Evolutionary conservation across 64 coral and sea anemone genomes (phyloP).

Genomic region (Porites lutea): DNA sequence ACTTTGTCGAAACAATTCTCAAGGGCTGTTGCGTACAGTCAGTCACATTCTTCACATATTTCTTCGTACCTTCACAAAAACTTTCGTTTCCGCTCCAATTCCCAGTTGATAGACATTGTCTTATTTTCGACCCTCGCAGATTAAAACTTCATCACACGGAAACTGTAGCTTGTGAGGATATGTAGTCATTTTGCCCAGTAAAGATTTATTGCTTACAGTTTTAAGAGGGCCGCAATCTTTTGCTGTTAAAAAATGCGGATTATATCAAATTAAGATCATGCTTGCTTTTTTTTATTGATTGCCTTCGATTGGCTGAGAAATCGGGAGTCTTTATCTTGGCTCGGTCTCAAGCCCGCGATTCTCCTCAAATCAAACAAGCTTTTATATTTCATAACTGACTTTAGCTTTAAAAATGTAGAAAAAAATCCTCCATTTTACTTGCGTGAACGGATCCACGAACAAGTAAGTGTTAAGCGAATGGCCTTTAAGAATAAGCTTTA

Average conservation of each 20-base stretch:
- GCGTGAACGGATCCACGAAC: too few species aligned
- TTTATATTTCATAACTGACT: not conserved
- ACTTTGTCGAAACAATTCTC: too few species aligned
- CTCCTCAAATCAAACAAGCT: too few species aligned
- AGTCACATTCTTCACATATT: not conserved
- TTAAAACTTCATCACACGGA: constrained; percentile 33
- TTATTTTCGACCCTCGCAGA: constrained; percentile 6
- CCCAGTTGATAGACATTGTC: constrained; percentile 59
- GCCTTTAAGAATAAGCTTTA: too few species aligned
- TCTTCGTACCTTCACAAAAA: constrained; percentile 46
- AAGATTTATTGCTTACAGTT: constrained; percentile 30
- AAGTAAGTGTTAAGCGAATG: too few species aligned
- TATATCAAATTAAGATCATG: too few species aligned
- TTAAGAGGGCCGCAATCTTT: constrained; percentile 54
- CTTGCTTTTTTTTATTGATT: too few species aligned
- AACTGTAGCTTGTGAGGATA: constrained; percentile 20
- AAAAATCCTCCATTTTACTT: too few species aligned
- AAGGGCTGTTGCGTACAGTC: not conserved
- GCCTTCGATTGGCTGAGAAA: too few species aligned
- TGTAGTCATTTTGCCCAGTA: constrained; percentile 28
- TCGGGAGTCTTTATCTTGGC: too few species aligned
- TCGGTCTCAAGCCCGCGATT: too few species aligned
- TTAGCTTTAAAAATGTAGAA: too few species aligned
- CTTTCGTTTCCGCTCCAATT: constrained; percentile 48
- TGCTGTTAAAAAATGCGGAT: not conserved